These are phyloP conservation scores for Catotricha subobsoleta DNA, from an alignment of 2,888 invertebrate species.

Conservation along the genomic window DNA sequence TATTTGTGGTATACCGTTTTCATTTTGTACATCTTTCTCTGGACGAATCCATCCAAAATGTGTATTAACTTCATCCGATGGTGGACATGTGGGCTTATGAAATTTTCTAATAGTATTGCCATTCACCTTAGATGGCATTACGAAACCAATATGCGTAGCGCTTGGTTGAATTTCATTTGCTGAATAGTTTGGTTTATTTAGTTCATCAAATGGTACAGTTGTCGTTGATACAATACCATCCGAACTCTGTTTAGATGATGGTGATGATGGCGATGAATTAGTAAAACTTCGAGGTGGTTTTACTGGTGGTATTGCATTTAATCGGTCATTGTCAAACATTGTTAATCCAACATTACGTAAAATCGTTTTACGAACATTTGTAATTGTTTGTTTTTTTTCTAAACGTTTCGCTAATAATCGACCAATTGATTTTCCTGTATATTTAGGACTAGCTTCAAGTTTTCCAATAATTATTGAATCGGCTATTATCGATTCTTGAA, in stretches of 20 bases:
- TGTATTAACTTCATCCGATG: background rate
- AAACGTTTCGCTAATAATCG: conserved; percentile 5
- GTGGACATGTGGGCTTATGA: background rate
- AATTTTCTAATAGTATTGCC: background rate
- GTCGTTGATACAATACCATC: conserved; percentile 3
- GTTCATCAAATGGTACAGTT: conserved; percentile 1
- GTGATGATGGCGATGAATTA: conserved; percentile 9
- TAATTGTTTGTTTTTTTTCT: conserved; percentile 1
- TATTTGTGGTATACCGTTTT: background rate
- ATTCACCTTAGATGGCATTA: background rate
- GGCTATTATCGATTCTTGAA: no score
- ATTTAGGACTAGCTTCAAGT: conserved; percentile 5
- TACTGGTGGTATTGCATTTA: conserved; percentile 16
- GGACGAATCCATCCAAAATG: conserved; percentile 2
- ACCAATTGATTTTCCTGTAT: conserved; percentile 6
- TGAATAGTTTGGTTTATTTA: background rate
- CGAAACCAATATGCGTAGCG: background rate
- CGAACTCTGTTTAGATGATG: conserved; percentile 1
- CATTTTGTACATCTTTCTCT: background rate
- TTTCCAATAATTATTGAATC: background rate
- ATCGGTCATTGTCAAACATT: background rate
- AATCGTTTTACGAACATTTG: background rate
- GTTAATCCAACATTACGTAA: background rate
- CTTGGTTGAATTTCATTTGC: background rate
- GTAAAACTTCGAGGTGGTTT: conserved; percentile 25